phyloP scores from a whole-genome alignment of 1,140 invertebrate species.

The Nymphalis io region DNA sequence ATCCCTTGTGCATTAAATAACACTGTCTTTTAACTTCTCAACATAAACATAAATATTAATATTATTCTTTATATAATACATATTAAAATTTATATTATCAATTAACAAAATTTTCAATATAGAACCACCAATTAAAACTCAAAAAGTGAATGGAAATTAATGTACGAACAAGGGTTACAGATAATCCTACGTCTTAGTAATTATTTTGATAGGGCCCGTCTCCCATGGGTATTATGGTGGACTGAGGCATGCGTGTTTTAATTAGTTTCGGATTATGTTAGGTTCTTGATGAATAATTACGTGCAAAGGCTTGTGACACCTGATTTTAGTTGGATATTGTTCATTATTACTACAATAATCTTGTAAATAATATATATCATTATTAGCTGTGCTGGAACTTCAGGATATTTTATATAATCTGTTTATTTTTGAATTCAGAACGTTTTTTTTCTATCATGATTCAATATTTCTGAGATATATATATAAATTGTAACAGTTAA shows the following conservation, averaged over 20 bases:
- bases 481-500: no score
- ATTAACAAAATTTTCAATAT: background rate
- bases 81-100: background rate
- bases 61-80: no score
- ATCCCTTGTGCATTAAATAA: no score
- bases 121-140: conserved; percentile 30
- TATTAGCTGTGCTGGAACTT: no score
- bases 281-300: conserved; percentile 36
- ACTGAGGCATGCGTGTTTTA: conserved; percentile 44
- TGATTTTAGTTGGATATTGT: conserved; percentile 22
- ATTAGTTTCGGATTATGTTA: conserved; percentile 48
- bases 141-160: conserved; percentile 39
- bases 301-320: conserved; percentile 28
- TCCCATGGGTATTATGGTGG: conserved; percentile 36
- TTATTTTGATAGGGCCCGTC: conserved; percentile 44
- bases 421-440: no score
- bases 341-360: background rate
- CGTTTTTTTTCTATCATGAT: no score
- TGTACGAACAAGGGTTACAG: conserved; percentile 35
- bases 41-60: no score
- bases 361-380: background rate
- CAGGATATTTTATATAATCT: no score
- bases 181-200: conserved; percentile 43
- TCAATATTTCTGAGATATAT: no score
- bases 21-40: no score